Percentiles rank a stretch among this genome's conserved stretches.
These are phyloP conservation scores for Plodia interpunctella DNA, from an alignment of 1,140 invertebrate species.

Conservation along the genomic window DNA sequence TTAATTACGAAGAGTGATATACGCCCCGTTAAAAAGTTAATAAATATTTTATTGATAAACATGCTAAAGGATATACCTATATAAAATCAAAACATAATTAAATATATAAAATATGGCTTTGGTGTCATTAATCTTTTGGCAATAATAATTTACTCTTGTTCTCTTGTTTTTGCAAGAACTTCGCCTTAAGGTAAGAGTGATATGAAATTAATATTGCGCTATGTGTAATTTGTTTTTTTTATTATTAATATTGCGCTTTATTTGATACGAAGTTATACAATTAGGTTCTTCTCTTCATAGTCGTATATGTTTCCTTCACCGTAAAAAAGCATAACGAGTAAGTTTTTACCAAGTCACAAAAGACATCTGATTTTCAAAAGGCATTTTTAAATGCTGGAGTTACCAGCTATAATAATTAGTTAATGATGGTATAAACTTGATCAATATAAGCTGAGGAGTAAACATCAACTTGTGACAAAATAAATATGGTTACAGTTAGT, in stretches of 20 bases:
- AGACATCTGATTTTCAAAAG: too few relatives aligned
- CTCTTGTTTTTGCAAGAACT: not conserved
- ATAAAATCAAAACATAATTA: not conserved
- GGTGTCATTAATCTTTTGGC: not conserved
- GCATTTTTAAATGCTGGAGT: too few relatives aligned
- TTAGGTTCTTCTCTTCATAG: too few relatives aligned
- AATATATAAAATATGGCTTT: not conserved
- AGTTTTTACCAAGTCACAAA: too few relatives aligned
- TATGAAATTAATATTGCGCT: too few relatives aligned
- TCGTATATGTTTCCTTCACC: too few relatives aligned
- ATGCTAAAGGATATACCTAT: not conserved
- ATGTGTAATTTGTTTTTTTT: too few relatives aligned
- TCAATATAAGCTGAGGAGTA: not conserved
- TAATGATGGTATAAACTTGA: not conserved
- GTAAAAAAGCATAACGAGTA: too few relatives aligned
- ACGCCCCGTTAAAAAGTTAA: not conserved
- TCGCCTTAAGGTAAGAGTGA: not conserved
- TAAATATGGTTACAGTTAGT: constrained; percentile 13
- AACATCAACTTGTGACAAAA: constrained; percentile 16
- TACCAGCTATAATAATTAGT: not conserved
- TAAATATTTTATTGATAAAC: not conserved
- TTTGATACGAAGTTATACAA: too few relatives aligned
- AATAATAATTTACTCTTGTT: not conserved
- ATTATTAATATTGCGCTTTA: too few relatives aligned
- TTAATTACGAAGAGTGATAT: not conserved